A percentile compares a stretch with the other conserved stretches of the same genome.
These are phyloP conservation scores for Drosophila gaucha DNA, from an alignment of 2,888 invertebrate genomes.

Conservation along the genomic window DNA sequence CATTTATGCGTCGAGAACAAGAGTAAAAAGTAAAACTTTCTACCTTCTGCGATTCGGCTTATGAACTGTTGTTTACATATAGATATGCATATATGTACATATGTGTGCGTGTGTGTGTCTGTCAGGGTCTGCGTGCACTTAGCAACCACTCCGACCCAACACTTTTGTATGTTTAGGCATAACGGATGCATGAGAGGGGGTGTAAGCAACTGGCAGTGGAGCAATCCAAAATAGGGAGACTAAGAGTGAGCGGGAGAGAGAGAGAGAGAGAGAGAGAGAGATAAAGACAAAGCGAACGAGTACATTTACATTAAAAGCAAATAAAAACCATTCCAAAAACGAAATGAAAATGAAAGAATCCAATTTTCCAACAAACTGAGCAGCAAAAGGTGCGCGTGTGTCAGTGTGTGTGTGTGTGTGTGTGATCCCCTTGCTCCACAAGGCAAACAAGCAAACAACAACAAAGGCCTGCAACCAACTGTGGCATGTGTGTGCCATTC, in stretches of 20 bases:
- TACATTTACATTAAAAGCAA: slow-evolving; percentile 51
- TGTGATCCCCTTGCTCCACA: slow-evolving; percentile 16
- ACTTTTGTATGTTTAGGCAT: too few relatives aligned
- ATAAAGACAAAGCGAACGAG: slow-evolving; percentile 23
- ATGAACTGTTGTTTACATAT: too few relatives aligned
- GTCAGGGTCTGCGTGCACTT: not conserved
- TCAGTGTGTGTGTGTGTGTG: slow-evolving; percentile 9
- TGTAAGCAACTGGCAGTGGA: too few relatives aligned
- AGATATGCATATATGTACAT: too few relatives aligned
- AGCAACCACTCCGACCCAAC: too few relatives aligned
- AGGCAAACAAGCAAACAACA: slow-evolving; percentile 26
- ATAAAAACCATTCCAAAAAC: slow-evolving; percentile 51
- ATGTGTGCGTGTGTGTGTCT: too few relatives aligned
- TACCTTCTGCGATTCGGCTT: too few relatives aligned
- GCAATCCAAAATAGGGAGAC: not conserved
- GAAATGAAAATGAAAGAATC: slow-evolving; percentile 42
- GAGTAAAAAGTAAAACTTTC: too few relatives aligned
- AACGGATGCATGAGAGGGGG: too few relatives aligned
- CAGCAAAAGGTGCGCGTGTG: slow-evolving; percentile 13
- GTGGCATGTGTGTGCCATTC: slow-evolving; percentile 31
- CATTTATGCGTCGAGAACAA: too few relatives aligned
- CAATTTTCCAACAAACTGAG: slow-evolving; percentile 39
- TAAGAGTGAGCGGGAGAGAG: not conserved
- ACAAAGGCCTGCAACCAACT: slow-evolving; percentile 51
- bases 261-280: not conserved